Evolutionary conservation across 2,797 vertebrate species (phyloP).

Genomic region (Malurus splendens): DNA sequence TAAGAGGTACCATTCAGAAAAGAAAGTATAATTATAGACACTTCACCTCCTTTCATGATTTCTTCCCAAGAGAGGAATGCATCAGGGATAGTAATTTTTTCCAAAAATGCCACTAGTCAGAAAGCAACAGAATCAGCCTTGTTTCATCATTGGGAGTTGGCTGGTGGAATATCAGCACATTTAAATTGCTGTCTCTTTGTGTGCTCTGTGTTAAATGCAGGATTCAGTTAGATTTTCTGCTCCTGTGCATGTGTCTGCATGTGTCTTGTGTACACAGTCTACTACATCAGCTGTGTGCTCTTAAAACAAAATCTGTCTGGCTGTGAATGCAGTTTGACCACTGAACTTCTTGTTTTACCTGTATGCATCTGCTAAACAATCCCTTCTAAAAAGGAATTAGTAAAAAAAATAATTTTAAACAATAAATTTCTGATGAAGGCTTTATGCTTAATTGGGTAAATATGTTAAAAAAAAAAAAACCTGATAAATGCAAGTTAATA

Average conservation of each 20-base stretch:
- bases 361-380: neutral
- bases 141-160: rapidly evolving
- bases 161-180: neutral
- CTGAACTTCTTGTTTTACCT: neutral
- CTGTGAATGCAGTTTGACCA: neutral
- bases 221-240: neutral
- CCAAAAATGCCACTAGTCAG: neutral
- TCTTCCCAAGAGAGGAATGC: neutral
- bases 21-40: neutral
- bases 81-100: neutral
- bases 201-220: neutral
- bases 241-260: rapidly evolving
- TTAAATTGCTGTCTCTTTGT: neutral
- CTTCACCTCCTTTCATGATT: neutral
- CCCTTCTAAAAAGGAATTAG: neutral
- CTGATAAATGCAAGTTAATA: neutral
- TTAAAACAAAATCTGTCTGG: neutral
- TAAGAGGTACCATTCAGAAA: neutral
- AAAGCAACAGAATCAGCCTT: rapidly evolving
- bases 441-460: neutral
- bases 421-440: neutral
- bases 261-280: rapidly evolving
- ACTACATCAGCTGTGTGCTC: neutral
- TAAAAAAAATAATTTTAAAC: neutral
- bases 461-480: neutral